These are phyloP conservation scores for Centropristis striata DNA, from an alignment of 2,113 vertebrate species.

Conservation along the genomic window DNA sequence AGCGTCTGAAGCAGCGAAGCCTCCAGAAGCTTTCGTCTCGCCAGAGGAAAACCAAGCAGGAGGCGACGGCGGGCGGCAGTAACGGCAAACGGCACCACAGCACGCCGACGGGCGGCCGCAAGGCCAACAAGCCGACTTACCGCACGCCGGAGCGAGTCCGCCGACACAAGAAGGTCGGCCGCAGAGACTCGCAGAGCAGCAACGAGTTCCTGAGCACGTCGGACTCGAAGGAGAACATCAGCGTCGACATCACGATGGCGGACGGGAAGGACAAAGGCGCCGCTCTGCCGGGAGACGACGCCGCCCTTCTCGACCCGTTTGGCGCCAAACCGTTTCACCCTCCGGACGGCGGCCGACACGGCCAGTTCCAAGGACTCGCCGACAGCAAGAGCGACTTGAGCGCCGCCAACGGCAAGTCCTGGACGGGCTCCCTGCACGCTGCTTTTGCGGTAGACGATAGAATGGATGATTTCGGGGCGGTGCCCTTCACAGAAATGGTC, in stretches of 20 bases:
- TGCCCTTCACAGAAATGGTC: conserved; percentile 94
- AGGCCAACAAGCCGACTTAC: conserved; percentile 89
- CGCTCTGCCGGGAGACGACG: conserved; percentile 86
- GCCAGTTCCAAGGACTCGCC: conserved; percentile 85
- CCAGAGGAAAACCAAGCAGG: conserved; percentile 94
- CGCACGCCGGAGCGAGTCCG: conserved; percentile 93
- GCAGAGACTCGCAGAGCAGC: conserved; percentile 97
- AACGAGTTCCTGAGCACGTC: conserved; percentile 95
- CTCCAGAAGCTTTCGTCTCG: conserved; percentile 93
- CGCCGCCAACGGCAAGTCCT: conserved; percentile 77
- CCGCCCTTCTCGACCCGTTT: conserved; percentile 89
- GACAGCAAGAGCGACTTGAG: conserved; percentile 85
- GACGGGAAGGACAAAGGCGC: conserved; percentile 89
- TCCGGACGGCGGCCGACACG: conserved; percentile 85
- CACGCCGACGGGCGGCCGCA: conserved; percentile 90
- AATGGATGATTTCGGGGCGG: conserved; percentile 96
- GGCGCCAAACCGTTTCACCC: conserved; percentile 96
- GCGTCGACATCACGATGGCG: conserved; percentile 81
- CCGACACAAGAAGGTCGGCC: conserved; percentile 91
- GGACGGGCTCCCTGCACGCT: conserved; percentile 85
- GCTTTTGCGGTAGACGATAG: conserved; percentile 80
- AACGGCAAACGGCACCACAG: conserved; percentile 94
- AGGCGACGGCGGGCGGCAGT: conserved; percentile 79
- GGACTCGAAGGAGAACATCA: conserved; percentile 97
- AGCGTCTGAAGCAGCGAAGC: conserved; percentile 91